Percentiles rank a stretch among this genome's conserved stretches.
Conservation (phyloP, 1,140 invertebrate genomes). For the Bombus balteatus region DNA sequence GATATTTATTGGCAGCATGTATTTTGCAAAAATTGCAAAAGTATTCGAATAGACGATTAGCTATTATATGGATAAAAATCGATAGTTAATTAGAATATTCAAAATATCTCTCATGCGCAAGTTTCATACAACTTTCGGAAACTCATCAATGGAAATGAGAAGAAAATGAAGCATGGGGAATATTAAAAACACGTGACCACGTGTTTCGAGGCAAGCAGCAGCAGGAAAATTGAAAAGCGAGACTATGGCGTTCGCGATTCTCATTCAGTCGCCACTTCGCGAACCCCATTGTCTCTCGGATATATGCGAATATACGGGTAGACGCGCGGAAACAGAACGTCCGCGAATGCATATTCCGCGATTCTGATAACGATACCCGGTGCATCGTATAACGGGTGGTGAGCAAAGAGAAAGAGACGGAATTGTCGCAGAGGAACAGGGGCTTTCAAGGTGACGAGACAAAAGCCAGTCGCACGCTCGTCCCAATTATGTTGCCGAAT, state of each 20-base stretch:
- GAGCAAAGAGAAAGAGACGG: background rate
- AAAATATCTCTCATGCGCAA: background rate
- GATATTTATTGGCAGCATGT: too few species aligned
- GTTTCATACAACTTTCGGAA: background rate
- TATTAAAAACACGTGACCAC: background rate
- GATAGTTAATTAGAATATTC: too few species aligned
- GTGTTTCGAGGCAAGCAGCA: background rate
- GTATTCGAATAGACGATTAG: too few species aligned
- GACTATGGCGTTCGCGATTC: conserved; percentile 7
- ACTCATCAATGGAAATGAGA: background rate
- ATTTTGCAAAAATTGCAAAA: too few species aligned
- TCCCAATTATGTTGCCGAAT: conserved; percentile 10
- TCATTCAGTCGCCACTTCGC: conserved; percentile 28
- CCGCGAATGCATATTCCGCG: conserved; percentile 5
- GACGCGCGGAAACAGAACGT: conserved; percentile 16
- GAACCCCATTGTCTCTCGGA: conserved; percentile 29
- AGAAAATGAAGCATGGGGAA: background rate
- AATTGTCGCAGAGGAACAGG: background rate
- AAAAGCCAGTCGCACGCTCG: background rate
- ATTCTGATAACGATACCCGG: conserved; percentile 44
- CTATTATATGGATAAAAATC: too few species aligned
- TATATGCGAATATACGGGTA: background rate
- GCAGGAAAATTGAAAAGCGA: conserved; percentile 24
- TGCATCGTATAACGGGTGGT: conserved; percentile 2
- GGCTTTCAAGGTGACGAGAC: background rate